Percentiles rank a stretch among this genome's conserved stretches.
phyloP scores from a whole-genome alignment of 2,797 vertebrate species.

The Clamator glandarius region DNA sequence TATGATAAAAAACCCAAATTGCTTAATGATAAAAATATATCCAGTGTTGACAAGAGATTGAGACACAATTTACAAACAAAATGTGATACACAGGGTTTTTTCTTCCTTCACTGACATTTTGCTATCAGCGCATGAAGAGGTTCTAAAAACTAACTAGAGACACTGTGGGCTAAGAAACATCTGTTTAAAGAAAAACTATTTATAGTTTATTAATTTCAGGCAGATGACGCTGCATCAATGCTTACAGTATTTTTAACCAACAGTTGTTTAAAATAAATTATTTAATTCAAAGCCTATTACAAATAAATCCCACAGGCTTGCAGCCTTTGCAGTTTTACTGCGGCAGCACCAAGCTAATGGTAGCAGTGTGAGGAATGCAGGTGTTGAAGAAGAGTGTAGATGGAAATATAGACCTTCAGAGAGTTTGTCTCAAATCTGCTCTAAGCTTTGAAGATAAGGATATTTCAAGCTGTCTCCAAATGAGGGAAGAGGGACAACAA shows the following conservation, averaged over 20 bases:
- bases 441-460: conserved; percentile 54
- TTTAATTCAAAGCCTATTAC: not conserved
- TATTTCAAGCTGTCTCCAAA: not conserved
- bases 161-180: not conserved
- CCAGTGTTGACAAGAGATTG: conserved; percentile 4
- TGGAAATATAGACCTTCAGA: conserved; percentile 4
- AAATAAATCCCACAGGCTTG: conserved; percentile 15
- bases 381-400: conserved; percentile 21
- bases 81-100: not conserved
- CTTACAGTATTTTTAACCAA: conserved; percentile 16
- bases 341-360: not conserved
- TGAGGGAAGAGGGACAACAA: conserved; percentile 22
- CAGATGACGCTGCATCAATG: not conserved
- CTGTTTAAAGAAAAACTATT: not conserved
- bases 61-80: conserved; percentile 33
- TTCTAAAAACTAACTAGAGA: not conserved
- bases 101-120: not conserved
- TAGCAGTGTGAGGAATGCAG: conserved; percentile 36
- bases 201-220: conserved; percentile 20
- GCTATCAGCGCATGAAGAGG: not conserved
- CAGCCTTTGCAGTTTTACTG: not conserved
- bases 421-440: not conserved
- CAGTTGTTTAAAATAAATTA: conserved; percentile 18
- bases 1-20: not conserved
- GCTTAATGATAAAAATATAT: not conserved